A percentile compares a stretch with the other conserved stretches of the same genome.
Evolutionary conservation across 2,888 invertebrate species (phyloP).

Genomic region (Buathra laborator): DNA sequence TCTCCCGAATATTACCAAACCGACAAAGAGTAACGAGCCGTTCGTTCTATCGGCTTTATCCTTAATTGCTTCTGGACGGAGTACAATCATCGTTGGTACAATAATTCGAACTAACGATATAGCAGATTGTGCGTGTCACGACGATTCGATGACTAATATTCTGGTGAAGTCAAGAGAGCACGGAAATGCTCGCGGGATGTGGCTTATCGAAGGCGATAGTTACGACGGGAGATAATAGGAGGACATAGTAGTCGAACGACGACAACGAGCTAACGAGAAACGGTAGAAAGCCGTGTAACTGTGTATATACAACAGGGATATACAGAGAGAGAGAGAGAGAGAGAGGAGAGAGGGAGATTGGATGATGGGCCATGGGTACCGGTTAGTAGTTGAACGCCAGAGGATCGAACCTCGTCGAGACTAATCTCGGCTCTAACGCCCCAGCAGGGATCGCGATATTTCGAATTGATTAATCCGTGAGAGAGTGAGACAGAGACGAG

Average conservation of each 20-base stretch:
- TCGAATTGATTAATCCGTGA: slow-evolving; percentile 81
- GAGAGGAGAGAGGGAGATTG: not conserved
- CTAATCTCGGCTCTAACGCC: slow-evolving; percentile 76
- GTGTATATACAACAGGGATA: slow-evolving; percentile 10
- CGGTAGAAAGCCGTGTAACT: slow-evolving; percentile 26
- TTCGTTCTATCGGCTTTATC: not conserved
- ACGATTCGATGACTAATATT: slow-evolving; percentile 21
- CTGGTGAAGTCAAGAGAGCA: slow-evolving; percentile 6
- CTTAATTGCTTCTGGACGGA: not conserved
- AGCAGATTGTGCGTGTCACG: slow-evolving; percentile 7
- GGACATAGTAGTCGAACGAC: slow-evolving; percentile 26
- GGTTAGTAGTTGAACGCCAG: slow-evolving; percentile 37
- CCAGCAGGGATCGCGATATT: slow-evolving; percentile 75
- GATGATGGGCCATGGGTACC: not conserved
- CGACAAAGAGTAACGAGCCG: not conserved
- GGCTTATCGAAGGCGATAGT: slow-evolving; percentile 52
- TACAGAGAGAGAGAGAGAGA: not conserved
- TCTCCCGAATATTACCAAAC: not conserved
- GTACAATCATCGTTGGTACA: slow-evolving; percentile 66
- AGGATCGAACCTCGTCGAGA: slow-evolving; percentile 64
- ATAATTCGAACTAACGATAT: not conserved
- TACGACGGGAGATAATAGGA: slow-evolving; percentile 51
- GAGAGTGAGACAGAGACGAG: slow-evolving; percentile 19
- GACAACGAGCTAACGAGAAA: slow-evolving; percentile 53
- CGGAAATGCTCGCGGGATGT: not conserved